Evolutionary conservation across 1,140 invertebrate species (phyloP).

Genomic region (Drosophila quadrilineata): DNA sequence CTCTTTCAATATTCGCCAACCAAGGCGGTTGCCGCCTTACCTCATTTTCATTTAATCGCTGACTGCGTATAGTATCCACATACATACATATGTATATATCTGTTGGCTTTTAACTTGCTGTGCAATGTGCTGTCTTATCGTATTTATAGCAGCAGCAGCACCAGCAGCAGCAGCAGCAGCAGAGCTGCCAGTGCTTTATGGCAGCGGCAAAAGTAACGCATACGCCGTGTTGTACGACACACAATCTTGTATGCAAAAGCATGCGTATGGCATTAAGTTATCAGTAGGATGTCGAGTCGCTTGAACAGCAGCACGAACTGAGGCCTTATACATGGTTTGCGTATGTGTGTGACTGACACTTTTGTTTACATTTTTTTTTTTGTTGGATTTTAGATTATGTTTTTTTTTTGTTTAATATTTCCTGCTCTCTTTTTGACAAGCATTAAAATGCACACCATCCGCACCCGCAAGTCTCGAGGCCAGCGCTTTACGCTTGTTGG

Average conservation of each 20-base stretch:
- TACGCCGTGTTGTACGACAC: conserved; percentile 17
- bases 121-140: neutral
- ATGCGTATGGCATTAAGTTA: conserved; percentile 73
- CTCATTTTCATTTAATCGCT: too few species aligned
- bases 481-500: neutral
- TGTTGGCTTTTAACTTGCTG: too few species aligned
- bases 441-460: conserved; percentile 27
- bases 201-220: conserved; percentile 27
- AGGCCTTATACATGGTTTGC: neutral
- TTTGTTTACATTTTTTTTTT: too few species aligned
- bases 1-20: too few species aligned
- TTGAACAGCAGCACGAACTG: conserved; percentile 2
- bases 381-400: conserved; percentile 4
- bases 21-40: too few species aligned
- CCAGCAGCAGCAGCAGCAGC: too few species aligned
- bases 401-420: neutral
- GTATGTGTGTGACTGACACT: conserved; percentile 54
- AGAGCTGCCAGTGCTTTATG: too few species aligned
- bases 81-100: too few species aligned
- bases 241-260: conserved; percentile 42
- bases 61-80: too few species aligned
- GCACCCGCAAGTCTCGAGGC: too few species aligned
- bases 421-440: conserved; percentile 15
- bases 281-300: conserved; percentile 52
- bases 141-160: conserved; percentile 15